Base-by-base conservation (phyloP, 2,113 vertebrate species). In the Neolamprologus brichardi region DNA sequence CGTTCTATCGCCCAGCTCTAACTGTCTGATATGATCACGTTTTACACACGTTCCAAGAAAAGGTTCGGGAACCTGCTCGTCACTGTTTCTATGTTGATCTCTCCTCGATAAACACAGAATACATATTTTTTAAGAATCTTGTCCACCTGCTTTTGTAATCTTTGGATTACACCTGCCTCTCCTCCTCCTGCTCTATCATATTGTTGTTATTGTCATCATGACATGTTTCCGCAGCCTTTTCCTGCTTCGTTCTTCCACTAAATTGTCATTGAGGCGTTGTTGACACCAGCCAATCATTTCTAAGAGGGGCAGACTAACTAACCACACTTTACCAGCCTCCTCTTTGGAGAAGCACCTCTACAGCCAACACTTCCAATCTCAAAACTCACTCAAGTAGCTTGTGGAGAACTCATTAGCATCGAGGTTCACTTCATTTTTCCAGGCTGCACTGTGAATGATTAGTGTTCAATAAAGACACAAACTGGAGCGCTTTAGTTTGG, bases 291-390 rank as follows among this genome's bases (percentile, higher is more conserved):
- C 8, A 28, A 11, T 46, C 8, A 28, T 17, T 18, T 28, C 0
- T 75, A 44, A 75, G 67, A 72, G 20, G 23, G 20, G 5, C 67
- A 46, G 67, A 28, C 67, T 75, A 18, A 46, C 39, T 75, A 46
- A 46, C 67, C 67, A 75, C 39, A 46, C 39, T 75, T 28, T 28
- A 23, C 14, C 14, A 28, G 41, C 67, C 67, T 75, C 70, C 1
- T 28, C 8, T 10, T 46, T 46, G 23, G 23, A 75, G 70, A 46
- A 46, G 70, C 70, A 46, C 70, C 41, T 75, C 41, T 11, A 46
- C 70, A 75, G 23, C 8, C 23, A 28, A 75, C 67, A 28, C 67
- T 44, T 28, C 13, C 14, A 4, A 18, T 75, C 41, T 75, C 41
- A 1, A 28, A 75, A 75, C 39, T 46, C 39, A 3, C 39, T 75